Conservation (phyloP, 2,113 vertebrate species). For the Zeus faber region DNA sequence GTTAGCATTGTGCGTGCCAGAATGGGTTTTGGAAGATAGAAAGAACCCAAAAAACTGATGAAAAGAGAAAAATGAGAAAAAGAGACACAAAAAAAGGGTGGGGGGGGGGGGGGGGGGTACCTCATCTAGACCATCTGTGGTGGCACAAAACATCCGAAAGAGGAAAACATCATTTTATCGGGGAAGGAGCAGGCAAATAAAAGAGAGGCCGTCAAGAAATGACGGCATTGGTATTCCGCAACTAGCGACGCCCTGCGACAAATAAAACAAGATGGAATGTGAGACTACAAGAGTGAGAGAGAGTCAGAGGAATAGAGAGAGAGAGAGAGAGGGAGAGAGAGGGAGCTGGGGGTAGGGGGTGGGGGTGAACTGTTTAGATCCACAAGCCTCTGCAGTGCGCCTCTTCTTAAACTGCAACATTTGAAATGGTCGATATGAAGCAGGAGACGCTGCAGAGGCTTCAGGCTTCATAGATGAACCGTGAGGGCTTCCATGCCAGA, state of each 20-base stretch:
- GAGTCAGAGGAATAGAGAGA: slow-evolving; percentile 19
- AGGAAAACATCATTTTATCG: slow-evolving; percentile 67
- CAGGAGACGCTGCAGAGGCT: slow-evolving; percentile 48
- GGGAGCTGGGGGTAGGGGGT: slow-evolving; percentile 6
- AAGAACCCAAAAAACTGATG: slow-evolving; percentile 43
- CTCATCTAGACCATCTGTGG: slow-evolving; percentile 56
- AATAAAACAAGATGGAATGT: slow-evolving; percentile 60
- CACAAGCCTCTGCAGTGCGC: slow-evolving; percentile 39
- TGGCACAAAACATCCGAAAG: slow-evolving; percentile 59
- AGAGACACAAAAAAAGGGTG: slow-evolving; percentile 41
- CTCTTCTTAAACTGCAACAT: slow-evolving; percentile 35
- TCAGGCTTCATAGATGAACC: no score
- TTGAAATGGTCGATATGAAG: slow-evolving; percentile 68
- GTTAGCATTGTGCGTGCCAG: slow-evolving; percentile 33
- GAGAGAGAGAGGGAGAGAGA: slow-evolving; percentile 23
- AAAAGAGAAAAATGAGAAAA: slow-evolving; percentile 17
- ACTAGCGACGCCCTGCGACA: slow-evolving; percentile 60
- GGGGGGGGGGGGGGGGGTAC: slow-evolving; percentile 32
- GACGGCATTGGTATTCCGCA: slow-evolving; percentile 65
- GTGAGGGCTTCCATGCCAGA: no score
- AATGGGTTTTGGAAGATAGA: slow-evolving; percentile 42
- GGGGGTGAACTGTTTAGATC: slow-evolving; percentile 51
- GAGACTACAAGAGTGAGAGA: slow-evolving; percentile 19
- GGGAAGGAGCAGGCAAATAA: slow-evolving; percentile 61
- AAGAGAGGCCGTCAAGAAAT: slow-evolving; percentile 64